A percentile compares a stretch with the other conserved stretches of the same genome.
These are phyloP conservation scores for Brachionus rubens DNA, from an alignment of 1,140 invertebrate genomes.

Conservation along the genomic window DNA sequence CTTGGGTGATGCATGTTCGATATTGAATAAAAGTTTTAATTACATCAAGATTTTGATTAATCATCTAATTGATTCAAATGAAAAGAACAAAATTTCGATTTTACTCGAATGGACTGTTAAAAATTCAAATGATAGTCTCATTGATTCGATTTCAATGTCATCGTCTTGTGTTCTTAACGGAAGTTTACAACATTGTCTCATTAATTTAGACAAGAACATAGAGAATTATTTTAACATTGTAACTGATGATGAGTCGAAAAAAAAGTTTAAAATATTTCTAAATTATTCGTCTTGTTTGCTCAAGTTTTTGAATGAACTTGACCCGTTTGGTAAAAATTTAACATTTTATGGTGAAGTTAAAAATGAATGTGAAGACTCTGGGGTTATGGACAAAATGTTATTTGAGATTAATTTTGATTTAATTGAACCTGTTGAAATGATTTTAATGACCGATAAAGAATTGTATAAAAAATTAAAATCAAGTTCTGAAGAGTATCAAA, in stretches of 20 bases:
- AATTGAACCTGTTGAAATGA: neutral
- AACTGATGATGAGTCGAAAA: neutral
- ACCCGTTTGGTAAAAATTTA: neutral
- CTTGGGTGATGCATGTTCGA: neutral
- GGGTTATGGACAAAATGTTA: neutral
- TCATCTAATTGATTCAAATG: neutral
- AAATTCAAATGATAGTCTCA: slow-evolving; percentile 32
- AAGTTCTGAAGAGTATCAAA: slow-evolving; percentile 12
- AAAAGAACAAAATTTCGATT: neutral
- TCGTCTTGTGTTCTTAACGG: neutral
- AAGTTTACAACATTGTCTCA: neutral
- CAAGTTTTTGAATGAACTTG: slow-evolving; percentile 35
- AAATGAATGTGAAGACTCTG: neutral
- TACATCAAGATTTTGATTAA: neutral
- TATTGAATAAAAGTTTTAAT: neutral
- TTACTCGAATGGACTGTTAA: slow-evolving; percentile 21
- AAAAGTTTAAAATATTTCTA: neutral
- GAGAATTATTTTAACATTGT: neutral
- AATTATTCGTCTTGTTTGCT: slow-evolving; percentile 20
- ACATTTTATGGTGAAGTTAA: neutral
- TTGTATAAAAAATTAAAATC: slow-evolving; percentile 25
- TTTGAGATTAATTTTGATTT: neutral
- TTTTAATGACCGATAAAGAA: slow-evolving; percentile 31
- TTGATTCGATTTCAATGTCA: slow-evolving; percentile 19
- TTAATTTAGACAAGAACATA: slow-evolving; percentile 30